Percentiles rank a stretch among this genome's conserved stretches.
phyloP scores from a whole-genome alignment of 2,888 invertebrate species.

The Pterostichus madidus region DNA sequence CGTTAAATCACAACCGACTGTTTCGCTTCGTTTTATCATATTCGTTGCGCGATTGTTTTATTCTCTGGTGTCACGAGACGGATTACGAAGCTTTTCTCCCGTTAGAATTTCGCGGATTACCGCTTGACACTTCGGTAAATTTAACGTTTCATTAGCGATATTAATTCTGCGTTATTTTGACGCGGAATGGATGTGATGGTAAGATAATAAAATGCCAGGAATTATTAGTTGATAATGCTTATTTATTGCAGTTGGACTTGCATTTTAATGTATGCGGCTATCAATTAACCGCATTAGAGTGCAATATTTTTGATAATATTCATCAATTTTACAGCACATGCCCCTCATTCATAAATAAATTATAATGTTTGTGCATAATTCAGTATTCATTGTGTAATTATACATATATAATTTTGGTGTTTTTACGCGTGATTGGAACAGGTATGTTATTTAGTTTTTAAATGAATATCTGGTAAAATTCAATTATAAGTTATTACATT shows the following conservation, averaged over 20 bases:
- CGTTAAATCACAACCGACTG: slow-evolving; percentile 46
- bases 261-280: not conserved
- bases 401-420: not conserved
- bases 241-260: not conserved
- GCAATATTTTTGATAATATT: not conserved
- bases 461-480: no score
- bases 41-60: slow-evolving; percentile 49
- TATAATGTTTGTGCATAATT: not conserved
- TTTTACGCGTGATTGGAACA: not conserved
- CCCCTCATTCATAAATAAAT: not conserved
- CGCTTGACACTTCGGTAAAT: not conserved
- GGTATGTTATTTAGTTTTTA: no score
- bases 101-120: not conserved
- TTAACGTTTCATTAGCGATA: slow-evolving; percentile 22
- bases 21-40: slow-evolving; percentile 20
- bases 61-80: not conserved
- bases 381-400: not conserved
- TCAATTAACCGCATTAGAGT: not conserved
- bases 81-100: slow-evolving; percentile 20
- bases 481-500: no score
- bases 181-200: not conserved
- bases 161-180: not conserved
- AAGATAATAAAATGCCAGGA: not conserved
- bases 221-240: slow-evolving; percentile 7
- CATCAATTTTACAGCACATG: not conserved